Percentiles rank a stretch among this genome's conserved stretches.
Evolutionary conservation across 2,113 vertebrate genomes (phyloP).

Genomic region (Rousettus leschenaultii): DNA sequence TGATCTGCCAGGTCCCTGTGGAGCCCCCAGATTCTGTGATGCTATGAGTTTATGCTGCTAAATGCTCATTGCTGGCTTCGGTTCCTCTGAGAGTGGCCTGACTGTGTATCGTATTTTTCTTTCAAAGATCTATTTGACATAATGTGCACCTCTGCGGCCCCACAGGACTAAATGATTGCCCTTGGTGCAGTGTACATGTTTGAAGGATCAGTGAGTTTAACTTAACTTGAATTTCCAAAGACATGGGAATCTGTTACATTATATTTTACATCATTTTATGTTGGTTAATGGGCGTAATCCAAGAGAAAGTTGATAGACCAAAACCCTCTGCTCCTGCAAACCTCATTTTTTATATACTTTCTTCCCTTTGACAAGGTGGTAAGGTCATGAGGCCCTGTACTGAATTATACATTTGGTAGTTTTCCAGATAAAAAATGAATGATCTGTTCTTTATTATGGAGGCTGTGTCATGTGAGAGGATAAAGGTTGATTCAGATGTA

Average conservation of each 20-base stretch:
- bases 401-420: constrained; percentile 53
- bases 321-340: constrained; percentile 59
- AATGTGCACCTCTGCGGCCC: not conserved
- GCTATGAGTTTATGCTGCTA: not conserved
- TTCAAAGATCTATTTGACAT: not conserved
- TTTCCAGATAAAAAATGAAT: constrained; percentile 72
- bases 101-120: not conserved
- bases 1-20: not conserved
- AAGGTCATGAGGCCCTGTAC: constrained; percentile 65
- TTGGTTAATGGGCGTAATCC: constrained; percentile 57
- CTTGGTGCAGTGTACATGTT: not conserved
- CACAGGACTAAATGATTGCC: not conserved
- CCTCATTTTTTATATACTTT: constrained; percentile 68
- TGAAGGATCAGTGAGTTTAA: constrained; percentile 48
- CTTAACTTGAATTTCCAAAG: constrained; percentile 53
- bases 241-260: constrained; percentile 42
- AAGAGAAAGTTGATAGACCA: constrained; percentile 69
- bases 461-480: constrained; percentile 42
- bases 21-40: not conserved
- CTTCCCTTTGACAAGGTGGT: constrained; percentile 67
- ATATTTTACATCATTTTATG: constrained; percentile 56
- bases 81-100: not conserved
- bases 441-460: constrained; percentile 71
- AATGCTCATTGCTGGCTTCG: not conserved
- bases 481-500: constrained; percentile 56